Base-by-base conservation (phyloP, 2,888 invertebrate species). In the Pristionchus japonicus region DNA sequence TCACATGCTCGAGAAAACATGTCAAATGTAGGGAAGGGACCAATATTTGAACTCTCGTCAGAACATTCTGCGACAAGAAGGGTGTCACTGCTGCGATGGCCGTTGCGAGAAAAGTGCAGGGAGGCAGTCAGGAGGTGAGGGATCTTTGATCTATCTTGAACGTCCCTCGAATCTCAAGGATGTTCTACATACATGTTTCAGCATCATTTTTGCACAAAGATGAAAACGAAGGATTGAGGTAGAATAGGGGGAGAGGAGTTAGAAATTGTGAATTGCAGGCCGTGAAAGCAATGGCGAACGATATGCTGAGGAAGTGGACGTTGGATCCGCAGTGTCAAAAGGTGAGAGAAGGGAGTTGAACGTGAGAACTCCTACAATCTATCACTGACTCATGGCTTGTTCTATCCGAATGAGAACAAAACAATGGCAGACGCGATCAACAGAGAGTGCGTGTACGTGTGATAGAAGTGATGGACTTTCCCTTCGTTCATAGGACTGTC, bases 271-370 rank as follows among this genome's bases (percentile, higher is more conserved):
- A 27, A 43, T 86, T 90, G 70, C 11, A 92, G 92, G 93, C 91
- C 6, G 93, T 93, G 4, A 91, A 91, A 67, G 88, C 82, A 57
- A 93, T 93, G 92, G 93, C 93, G 6, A 93, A 93, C 74, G 92
- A 92, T 52, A 91, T 93, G 91, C 90, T 91, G 7, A 85, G 88
- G 13, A 89, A 88, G 37, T 93, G 93, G 93, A 92, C 90, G 9
- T 90, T 93, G 40, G 93, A 93, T 88, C 85, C 90, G 15, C 93
- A 93, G 84, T 93, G 93, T 88, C 89, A 92, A 89, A 93, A 93
- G 88, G 90, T 92, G 15, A 77, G 70, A 23, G 70, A 17, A 34
- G 17, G 31, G 34, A 15, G 11, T 31, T 17, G 3, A 64, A 31
- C 13, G 31, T 31, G 13, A 11, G 23, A 31, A 2, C 31, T 64